Evolutionary conservation across 1,140 invertebrate species (phyloP), one percentile per base, ranked within the genome.

Genomic region (Drosophila pruinosa): DNA sequence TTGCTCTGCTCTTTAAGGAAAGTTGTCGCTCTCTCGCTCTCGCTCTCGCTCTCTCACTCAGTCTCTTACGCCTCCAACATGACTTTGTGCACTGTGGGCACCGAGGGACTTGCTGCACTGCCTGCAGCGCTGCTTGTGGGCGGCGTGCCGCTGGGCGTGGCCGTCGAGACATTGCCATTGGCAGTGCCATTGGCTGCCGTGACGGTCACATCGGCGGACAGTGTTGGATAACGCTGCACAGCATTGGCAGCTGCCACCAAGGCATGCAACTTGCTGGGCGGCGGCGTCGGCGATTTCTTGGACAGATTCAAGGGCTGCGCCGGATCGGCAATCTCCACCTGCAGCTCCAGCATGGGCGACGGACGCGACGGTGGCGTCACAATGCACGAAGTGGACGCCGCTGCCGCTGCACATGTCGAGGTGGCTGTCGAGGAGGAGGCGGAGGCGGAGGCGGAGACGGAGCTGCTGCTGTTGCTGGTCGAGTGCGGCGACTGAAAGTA

Each of bases 251-350:
- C 86, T 2, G 85, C 81, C 8, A 89, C 85, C 7, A 89, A 34
- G 1, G 82, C 76, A 21, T 90, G 82, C 72, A 88, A 79, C 26
- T 94, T 94, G 72, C 93, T 92, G 10, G 94, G 94, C 64, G 95
- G 94, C 70, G 96, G 95, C 75, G 95, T 95, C 63, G 96, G 95
- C 64, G 96, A 96, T 91, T 97, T 97, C 92, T 97, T 97, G 78
- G 96, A 97, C 52, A 97, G 93, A 92, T 97, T 97, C 38, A 97
- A 92, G 28, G 96, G 96, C 89, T 97, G 96, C 73, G 95, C 95
- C 59, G 95, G 94, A 88, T 96, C 95, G 54, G 95, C 94, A 63
- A 96, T 95, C 89, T 95, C 95, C 64, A 97, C 95, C 89, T 96
- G 95, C 50, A 97, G 93, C 89, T 96, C 95, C 89, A 97, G 24